Evolutionary conservation across 1,140 invertebrate genomes (phyloP), one percentile per base, ranked within the genome.

Genomic region (Popillia japonica): DNA sequence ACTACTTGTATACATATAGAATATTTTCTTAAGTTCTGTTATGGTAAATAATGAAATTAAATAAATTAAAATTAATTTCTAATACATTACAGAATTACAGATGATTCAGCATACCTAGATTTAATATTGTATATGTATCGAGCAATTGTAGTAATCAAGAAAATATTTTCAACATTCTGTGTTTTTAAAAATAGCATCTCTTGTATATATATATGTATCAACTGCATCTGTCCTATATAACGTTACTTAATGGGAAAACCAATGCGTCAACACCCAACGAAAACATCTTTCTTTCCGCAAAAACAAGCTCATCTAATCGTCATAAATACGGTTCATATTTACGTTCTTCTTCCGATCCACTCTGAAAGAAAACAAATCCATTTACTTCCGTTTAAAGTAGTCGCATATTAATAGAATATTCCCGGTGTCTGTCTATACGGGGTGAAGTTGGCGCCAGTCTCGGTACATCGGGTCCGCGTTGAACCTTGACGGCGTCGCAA

Each of bases 401-500:
- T 68, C 61, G 9, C 61, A 27, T 68, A 68, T 68, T 68, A 34
- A 68, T 27, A 68, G 61, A 68, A 68, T 68, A 55, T 55, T 55
- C 61, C 27, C 7, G 22, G 61, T 68, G 61, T 10, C 48, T 68
- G 61, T 22, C 22, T 68, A 14, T 68, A 34, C 27, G 20, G 61
- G 61, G 61, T 11, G 11, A 68, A 27, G 20, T 23, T 68, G 61
- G 61, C 61, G 61, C 61, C 61, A 34, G 61, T 68, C 61, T 68
- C 61, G 61, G 27, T 34, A 68, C 61, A 34, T 23, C 61, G 61
- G 27, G 61, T 27, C 61, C 4, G 61, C 61, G 27, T 68, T 68
- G 61, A 68, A 68, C 61, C 61, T 68, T 68, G 61, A 68, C 61
- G 61, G 61, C 61, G 61, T 27, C 61, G 61, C 61, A 34, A 68